These are phyloP conservation scores for Oscheius myriophilus DNA, from an alignment of 2,888 invertebrate genomes.

Conservation along the genomic window DNA sequence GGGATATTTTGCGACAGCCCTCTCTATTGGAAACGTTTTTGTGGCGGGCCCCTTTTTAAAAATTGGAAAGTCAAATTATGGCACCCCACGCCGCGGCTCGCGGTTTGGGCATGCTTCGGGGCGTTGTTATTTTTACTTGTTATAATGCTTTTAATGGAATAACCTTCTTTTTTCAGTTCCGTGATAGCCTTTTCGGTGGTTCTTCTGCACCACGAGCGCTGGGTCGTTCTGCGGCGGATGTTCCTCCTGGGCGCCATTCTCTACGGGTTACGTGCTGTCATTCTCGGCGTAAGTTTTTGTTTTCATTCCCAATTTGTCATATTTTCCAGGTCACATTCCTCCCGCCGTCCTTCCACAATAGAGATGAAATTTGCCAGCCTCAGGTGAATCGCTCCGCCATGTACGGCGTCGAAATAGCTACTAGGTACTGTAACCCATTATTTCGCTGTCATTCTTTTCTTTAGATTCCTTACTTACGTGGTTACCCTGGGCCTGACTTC, in stretches of 20 bases:
- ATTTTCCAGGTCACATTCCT: slow-evolving; percentile 61
- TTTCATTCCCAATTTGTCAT: neutral
- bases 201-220: slow-evolving; percentile 63
- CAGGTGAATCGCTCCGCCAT: slow-evolving; percentile 67
- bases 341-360: slow-evolving; percentile 68
- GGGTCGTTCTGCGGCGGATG: slow-evolving; percentile 66
- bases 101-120: too few species aligned
- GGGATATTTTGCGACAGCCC: too few species aligned
- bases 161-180: slow-evolving; percentile 52
- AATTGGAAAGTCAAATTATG: too few species aligned
- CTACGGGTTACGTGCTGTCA: slow-evolving; percentile 56
- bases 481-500: slow-evolving; percentile 68
- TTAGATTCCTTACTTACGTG: slow-evolving; percentile 68
- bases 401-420: slow-evolving; percentile 67
- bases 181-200: slow-evolving; percentile 66
- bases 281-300: slow-evolving; percentile 36
- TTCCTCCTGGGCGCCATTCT: slow-evolving; percentile 67
- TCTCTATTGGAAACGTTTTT: too few species aligned
- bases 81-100: too few species aligned
- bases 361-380: slow-evolving; percentile 67
- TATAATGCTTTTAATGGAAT: too few species aligned
- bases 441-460: slow-evolving; percentile 9
- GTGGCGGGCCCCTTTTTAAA: too few species aligned
- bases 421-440: slow-evolving; percentile 31
- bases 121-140: too few species aligned